Evolutionary conservation across 2,113 vertebrate species (phyloP).

Genomic region (Gadus macrocephalus): DNA sequence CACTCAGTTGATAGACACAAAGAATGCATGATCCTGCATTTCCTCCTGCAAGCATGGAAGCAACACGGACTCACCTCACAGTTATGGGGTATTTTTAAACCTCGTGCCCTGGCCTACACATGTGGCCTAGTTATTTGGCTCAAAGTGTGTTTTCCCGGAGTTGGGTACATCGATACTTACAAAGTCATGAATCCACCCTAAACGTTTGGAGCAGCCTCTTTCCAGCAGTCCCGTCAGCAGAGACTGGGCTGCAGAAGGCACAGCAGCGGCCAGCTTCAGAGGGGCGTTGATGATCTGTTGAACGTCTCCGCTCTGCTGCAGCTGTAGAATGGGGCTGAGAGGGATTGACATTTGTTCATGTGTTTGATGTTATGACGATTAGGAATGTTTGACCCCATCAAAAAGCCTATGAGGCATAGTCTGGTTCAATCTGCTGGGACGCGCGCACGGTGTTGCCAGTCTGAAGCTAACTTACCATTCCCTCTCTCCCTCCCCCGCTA

Average conservation of each 20-base stretch:
- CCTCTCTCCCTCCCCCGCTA: too few species aligned
- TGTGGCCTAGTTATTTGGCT: too few species aligned
- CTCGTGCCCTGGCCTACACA: too few species aligned
- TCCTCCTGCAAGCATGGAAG: constrained; percentile 56
- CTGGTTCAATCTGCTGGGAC: too few species aligned
- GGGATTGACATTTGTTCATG: background rate
- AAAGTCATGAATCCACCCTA: constrained; percentile 64
- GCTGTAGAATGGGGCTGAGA: constrained; percentile 77
- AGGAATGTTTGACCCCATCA: too few species aligned
- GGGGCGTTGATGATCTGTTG: constrained; percentile 72
- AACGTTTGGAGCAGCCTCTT: constrained; percentile 60
- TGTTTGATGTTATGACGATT: background rate
- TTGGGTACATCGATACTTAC: constrained; percentile 49
- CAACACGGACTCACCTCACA: background rate
- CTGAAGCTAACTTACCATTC: too few species aligned
- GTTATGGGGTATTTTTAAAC: background rate
- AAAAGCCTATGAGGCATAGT: background rate
- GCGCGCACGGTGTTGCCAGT: too few species aligned
- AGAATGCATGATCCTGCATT: constrained; percentile 70
- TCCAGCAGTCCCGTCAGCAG: constrained; percentile 67
- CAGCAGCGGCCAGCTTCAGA: constrained; percentile 51
- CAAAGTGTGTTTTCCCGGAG: background rate
- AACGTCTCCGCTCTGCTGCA: constrained; percentile 68
- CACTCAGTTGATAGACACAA: constrained; percentile 69
- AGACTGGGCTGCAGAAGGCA: constrained; percentile 56